phyloP scores from a whole-genome alignment of 2,113 vertebrate genomes.

The Origma solitaria region DNA sequence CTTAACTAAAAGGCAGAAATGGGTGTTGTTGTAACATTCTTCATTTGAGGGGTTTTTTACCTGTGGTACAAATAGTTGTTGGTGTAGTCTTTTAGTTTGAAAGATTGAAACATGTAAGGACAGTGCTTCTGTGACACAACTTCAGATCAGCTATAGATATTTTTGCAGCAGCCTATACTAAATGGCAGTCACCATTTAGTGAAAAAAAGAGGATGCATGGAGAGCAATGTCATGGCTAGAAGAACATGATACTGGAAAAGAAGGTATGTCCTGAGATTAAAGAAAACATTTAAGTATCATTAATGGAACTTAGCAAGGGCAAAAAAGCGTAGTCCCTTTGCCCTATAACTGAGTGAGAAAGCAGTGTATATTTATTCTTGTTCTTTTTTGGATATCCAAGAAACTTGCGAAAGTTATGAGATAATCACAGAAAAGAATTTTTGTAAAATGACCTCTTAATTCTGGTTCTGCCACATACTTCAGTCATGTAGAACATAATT shows the following conservation, averaged over 20 bases:
- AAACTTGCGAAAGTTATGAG: not conserved
- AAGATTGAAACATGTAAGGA: not conserved
- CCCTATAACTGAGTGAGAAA: not conserved
- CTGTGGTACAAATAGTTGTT: not conserved
- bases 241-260: not conserved
- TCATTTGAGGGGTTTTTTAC: not conserved
- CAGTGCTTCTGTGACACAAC: not conserved
- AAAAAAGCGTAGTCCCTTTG: not conserved
- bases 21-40: not conserved
- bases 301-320: not conserved
- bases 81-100: not conserved
- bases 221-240: not conserved
- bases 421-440: not conserved
- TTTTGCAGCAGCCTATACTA: not conserved
- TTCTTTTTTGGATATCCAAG: not conserved
- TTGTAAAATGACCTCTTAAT: not conserved
- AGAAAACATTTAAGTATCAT: not conserved
- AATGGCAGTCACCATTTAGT: not conserved
- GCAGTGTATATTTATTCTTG: not conserved
- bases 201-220: not conserved
- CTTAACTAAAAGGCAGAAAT: not conserved
- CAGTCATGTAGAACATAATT: fast-evolving
- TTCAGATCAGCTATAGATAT: not conserved
- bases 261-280: not conserved
- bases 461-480: not conserved